Conservation (phyloP, 2,113 vertebrate species). For the Lepidothrix coronata region DNA sequence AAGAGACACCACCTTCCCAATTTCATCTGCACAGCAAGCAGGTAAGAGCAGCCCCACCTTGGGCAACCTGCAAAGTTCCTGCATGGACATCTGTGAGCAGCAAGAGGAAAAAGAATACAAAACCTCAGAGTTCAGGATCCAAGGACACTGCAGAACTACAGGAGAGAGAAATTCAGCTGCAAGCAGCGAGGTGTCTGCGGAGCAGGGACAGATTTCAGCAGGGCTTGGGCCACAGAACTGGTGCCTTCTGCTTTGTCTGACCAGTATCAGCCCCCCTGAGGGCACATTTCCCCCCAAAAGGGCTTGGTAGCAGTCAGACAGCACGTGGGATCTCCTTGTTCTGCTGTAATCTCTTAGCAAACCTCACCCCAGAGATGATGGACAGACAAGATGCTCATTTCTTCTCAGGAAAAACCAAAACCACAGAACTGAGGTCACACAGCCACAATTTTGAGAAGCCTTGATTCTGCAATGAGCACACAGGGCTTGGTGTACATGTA, state of each 20-base stretch:
- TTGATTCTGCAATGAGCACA: not conserved
- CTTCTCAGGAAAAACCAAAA: not conserved
- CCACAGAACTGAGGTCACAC: not conserved
- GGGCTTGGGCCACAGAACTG: not conserved
- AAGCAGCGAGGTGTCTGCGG: slow-evolving; percentile 1
- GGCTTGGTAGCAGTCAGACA: rapidly evolving
- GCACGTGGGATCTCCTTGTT: not conserved
- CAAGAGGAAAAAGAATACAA: not conserved
- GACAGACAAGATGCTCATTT: rapidly evolving
- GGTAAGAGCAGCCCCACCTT: not conserved
- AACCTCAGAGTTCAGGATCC: not conserved
- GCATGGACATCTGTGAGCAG: not conserved
- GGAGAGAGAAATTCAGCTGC: slow-evolving; percentile 6
- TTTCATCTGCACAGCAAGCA: not conserved
- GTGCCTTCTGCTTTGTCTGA: not conserved
- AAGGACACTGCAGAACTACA: slow-evolving; percentile 40
- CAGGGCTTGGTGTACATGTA: not conserved
- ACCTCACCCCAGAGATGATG: not conserved
- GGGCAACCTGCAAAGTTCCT: not conserved
- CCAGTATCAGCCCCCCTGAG: not conserved
- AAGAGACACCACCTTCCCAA: not conserved
- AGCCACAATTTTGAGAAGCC: not conserved
- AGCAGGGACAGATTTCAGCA: not conserved
- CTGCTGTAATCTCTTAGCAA: not conserved
- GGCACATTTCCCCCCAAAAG: not conserved